These are phyloP conservation scores for Notiomystis cincta DNA, from an alignment of 2,113 vertebrate species.

Conservation along the genomic window DNA sequence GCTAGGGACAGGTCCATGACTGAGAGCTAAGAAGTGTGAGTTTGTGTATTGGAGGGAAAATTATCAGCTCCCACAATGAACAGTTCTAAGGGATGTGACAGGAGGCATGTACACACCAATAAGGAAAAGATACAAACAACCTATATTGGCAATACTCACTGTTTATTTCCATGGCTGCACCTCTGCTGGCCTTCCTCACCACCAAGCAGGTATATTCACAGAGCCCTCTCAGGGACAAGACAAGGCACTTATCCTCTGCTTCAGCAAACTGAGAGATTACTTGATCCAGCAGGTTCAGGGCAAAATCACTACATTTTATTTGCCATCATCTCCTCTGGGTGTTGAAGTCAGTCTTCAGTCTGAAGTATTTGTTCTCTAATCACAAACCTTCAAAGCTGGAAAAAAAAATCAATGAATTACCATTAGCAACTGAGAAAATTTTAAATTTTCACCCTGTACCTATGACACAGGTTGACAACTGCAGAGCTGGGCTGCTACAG, in stretches of 20 bases:
- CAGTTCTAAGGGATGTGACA: not conserved
- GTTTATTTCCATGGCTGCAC: not conserved
- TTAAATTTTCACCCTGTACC: not conserved
- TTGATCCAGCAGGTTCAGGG: not conserved
- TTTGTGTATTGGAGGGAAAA: not conserved
- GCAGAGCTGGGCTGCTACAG: not conserved
- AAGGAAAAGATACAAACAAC: not conserved
- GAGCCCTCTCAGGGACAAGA: not conserved
- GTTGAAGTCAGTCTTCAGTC: not conserved
- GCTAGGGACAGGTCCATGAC: not conserved
- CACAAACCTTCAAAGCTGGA: not conserved
- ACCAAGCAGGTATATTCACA: not conserved
- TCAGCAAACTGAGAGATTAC: not conserved
- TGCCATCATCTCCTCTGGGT: too few relatives aligned
- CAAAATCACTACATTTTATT: not conserved
- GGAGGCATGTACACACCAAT: not conserved
- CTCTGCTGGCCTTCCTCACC: not conserved
- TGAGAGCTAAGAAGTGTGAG: not conserved
- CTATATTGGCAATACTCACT: not conserved
- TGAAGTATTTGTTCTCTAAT: not conserved
- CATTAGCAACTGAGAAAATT: not conserved
- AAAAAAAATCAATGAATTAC: not conserved
- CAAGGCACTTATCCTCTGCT: not conserved
- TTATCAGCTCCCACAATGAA: not conserved
- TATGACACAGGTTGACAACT: not conserved